phyloP scores from a whole-genome alignment of 2,888 invertebrate genomes.

The Brachyopa scutellaris region DNA sequence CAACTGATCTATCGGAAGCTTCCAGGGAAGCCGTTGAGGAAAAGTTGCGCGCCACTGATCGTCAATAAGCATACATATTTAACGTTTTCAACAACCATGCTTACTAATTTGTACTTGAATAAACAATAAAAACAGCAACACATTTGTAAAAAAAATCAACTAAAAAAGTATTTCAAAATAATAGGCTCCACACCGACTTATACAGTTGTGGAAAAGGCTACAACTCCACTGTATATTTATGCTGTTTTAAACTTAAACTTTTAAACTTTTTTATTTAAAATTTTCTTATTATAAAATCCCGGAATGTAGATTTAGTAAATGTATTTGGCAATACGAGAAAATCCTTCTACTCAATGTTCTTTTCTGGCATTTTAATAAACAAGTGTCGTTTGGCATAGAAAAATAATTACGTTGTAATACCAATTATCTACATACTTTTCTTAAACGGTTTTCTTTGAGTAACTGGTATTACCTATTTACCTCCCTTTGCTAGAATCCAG shows the following conservation, averaged over 20 bases:
- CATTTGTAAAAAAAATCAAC: constrained; percentile 64
- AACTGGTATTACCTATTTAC: too few relatives aligned
- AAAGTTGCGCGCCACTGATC: constrained; percentile 96
- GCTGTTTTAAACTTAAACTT: background rate
- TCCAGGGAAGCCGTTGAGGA: constrained; percentile 96
- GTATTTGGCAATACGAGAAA: too few relatives aligned
- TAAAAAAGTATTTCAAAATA: constrained; percentile 23
- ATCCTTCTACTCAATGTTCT: background rate
- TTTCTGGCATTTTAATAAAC: constrained; percentile 3
- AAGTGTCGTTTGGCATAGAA: too few relatives aligned
- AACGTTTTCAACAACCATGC: constrained; percentile 69
- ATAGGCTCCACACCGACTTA: background rate
- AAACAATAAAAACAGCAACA: constrained; percentile 71
- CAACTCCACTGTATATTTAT: background rate
- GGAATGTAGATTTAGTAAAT: constrained; percentile 14
- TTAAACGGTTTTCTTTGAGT: too few relatives aligned
- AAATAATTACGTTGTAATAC: background rate
- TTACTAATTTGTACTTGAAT: constrained; percentile 73
- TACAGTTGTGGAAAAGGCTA: background rate
- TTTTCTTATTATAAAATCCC: constrained; percentile 11
- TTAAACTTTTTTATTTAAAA: background rate
- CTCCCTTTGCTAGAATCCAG: too few relatives aligned
- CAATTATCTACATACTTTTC: too few relatives aligned
- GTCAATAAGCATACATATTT: constrained; percentile 85
- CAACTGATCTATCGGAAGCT: constrained; percentile 96